Evolutionary conservation across 2,113 vertebrate genomes (phyloP).

Genomic region (Caloenas nicobarica): DNA sequence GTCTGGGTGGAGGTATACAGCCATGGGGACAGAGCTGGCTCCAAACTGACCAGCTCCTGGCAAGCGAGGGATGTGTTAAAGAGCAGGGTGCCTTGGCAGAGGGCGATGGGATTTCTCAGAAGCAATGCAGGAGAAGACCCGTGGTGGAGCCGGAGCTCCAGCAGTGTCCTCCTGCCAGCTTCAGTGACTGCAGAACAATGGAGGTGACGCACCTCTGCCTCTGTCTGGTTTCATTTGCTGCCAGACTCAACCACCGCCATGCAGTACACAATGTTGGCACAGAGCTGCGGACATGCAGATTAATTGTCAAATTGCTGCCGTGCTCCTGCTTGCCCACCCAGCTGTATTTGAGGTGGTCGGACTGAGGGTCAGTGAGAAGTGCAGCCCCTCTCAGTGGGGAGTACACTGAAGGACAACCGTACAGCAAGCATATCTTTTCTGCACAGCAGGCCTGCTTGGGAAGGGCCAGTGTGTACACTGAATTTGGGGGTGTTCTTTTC

Average conservation of each 20-base stretch:
- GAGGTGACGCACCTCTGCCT: accelerated
- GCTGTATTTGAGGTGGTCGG: background rate
- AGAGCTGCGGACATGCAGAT: background rate
- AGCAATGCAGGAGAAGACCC: background rate
- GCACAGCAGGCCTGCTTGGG: background rate
- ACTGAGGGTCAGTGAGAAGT: background rate
- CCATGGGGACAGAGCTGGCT: accelerated
- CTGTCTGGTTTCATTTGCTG: background rate
- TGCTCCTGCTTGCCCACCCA: background rate
- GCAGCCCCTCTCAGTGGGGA: accelerated
- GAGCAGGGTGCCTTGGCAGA: background rate
- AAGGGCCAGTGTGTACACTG: accelerated
- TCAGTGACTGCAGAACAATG: background rate
- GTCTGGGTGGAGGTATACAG: accelerated
- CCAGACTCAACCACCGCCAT: background rate
- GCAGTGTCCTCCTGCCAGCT: background rate
- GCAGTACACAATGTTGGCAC: background rate
- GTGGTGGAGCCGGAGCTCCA: background rate
- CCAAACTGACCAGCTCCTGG: background rate
- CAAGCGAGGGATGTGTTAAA: accelerated
- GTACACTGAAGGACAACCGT: background rate
- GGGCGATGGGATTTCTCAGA: background rate
- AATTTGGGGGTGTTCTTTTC: background rate
- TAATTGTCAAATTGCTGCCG: background rate
- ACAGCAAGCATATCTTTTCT: accelerated